Evolutionary conservation across 2,113 vertebrate species (phyloP), one percentile per base, ranked within the genome.

Genomic region (Melanerpes formicivorus): DNA sequence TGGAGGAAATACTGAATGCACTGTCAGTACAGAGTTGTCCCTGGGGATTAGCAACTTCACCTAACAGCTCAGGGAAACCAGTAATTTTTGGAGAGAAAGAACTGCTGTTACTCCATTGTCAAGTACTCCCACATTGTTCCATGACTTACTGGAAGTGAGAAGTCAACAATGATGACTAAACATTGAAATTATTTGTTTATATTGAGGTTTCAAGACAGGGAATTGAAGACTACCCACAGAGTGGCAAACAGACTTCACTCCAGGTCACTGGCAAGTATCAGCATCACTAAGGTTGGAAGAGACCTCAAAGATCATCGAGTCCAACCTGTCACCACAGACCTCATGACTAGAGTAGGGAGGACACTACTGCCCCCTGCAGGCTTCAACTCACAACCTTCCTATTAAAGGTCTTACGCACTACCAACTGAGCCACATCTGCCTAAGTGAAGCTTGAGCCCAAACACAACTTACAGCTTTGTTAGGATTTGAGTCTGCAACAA

Each of bases 401-500:
- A 34, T 34, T 34, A 34, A 34, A 34, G 34, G 34, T 34, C 34
- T 34, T 34, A 34, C 6, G 34, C 34, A 34, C 34, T 34, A 34
- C 34, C 34, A 34, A 34, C 34, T 34, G 34, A 34, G 34, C 34
- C 34, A 34, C 34, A 34, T 34, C 34, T 34, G 34, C 34, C 34
- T 34, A 34, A 34, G 30, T 0, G 29, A 82, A 83, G 29, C 40
- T 8, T 54, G 75, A 87, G 46, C n/a, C 59, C 77, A 83, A 66
- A 78, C 11, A 74, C 91, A 63, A 26, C 42, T 87, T 69, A 63
- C 0, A 3, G 74, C 50, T 84, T 78, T 74, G 58, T 64, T 5
- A 75, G 54, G 81, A 88, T 1, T 5, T 37, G 8, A 83, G 34
- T 92, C 87, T 94, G 84, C 62, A 96, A 93, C 95, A 96, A 96